These are phyloP conservation scores for Phycodurus eques DNA, from an alignment of 2,113 vertebrate genomes.

Conservation along the genomic window DNA sequence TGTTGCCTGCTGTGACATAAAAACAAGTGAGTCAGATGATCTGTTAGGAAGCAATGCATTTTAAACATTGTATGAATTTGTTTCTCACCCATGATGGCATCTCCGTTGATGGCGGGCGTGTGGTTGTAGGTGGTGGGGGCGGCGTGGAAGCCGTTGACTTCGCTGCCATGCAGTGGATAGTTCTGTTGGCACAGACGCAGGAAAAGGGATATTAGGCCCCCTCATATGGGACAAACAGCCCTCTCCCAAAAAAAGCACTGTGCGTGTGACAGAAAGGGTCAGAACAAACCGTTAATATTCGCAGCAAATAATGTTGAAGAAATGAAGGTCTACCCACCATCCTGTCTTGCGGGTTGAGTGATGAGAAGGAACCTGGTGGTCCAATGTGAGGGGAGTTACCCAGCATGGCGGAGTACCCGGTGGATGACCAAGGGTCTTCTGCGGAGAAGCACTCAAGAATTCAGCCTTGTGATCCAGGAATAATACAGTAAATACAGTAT, in stretches of 20 bases:
- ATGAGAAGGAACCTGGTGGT: constrained; percentile 80
- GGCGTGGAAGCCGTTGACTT: constrained; percentile 90
- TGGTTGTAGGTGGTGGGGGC: constrained; percentile 83
- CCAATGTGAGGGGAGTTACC: constrained; percentile 85
- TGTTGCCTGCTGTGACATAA: constrained; percentile 75
- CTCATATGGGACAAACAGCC: constrained; percentile 27
- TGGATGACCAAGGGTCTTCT: constrained; percentile 87
- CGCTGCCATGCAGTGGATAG: constrained; percentile 88
- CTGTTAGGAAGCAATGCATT: neutral
- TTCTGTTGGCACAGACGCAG: constrained; percentile 74
- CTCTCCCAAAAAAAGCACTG: neutral
- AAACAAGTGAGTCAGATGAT: constrained; percentile 35
- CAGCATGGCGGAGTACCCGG: constrained; percentile 87
- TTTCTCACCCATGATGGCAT: constrained; percentile 84
- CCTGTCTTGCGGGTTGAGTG: constrained; percentile 90
- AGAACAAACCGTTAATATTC: neutral
- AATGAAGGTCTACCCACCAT: constrained; percentile 77
- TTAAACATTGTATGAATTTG: neutral
- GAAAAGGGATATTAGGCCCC: constrained; percentile 33
- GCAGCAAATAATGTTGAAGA: constrained; percentile 6
- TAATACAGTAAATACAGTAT: constrained; percentile 8
- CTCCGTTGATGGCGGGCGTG: constrained; percentile 86
- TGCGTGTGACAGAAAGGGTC: neutral
- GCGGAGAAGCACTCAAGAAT: constrained; percentile 26
- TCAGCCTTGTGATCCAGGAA: constrained; percentile 40